A percentile compares a stretch with the other conserved stretches of the same genome.
Evolutionary conservation across 2,888 invertebrate species (phyloP).

Genomic region (Brachyptera risi): DNA sequence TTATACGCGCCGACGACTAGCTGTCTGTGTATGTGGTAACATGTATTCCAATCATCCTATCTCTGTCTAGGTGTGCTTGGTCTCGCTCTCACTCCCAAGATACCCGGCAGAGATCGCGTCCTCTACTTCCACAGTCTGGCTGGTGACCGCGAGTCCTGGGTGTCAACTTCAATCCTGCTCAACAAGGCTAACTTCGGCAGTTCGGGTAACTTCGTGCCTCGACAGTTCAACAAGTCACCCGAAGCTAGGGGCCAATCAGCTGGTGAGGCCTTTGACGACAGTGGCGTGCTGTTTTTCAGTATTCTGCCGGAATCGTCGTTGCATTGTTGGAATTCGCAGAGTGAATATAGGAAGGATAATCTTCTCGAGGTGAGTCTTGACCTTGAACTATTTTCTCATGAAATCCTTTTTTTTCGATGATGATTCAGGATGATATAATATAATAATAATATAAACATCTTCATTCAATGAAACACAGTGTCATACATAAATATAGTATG

Average conservation of each 20-base stretch:
- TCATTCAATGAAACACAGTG: no score
- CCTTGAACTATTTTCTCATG: no score
- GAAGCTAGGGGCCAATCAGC: constrained; percentile 72
- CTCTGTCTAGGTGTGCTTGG: constrained; percentile 53
- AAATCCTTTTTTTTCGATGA: no score
- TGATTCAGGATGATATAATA: no score
- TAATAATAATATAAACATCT: no score
- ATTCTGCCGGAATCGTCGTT: constrained; percentile 62
- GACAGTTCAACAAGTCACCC: no score
- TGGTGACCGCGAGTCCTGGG: constrained; percentile 60
- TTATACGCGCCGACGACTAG: no score
- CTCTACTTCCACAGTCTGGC: constrained; percentile 69
- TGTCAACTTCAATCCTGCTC: constrained; percentile 56
- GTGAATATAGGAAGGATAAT: constrained; percentile 52
- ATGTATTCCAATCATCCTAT: no score
- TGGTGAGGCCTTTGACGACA: constrained; percentile 64
- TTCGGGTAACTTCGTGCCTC: constrained; percentile 49
- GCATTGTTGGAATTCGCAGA: constrained; percentile 68
- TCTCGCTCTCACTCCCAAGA: constrained; percentile 50
- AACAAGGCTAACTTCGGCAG: constrained; percentile 51
- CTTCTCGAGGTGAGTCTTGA: constrained; percentile 47
- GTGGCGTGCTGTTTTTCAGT: constrained; percentile 63
- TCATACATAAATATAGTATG: no score
- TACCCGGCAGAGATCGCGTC: constrained; percentile 47
- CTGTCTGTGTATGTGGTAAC: no score